phyloP scores from a whole-genome alignment of 2,113 vertebrate genomes.

The Laticauda laticaudata region DNA sequence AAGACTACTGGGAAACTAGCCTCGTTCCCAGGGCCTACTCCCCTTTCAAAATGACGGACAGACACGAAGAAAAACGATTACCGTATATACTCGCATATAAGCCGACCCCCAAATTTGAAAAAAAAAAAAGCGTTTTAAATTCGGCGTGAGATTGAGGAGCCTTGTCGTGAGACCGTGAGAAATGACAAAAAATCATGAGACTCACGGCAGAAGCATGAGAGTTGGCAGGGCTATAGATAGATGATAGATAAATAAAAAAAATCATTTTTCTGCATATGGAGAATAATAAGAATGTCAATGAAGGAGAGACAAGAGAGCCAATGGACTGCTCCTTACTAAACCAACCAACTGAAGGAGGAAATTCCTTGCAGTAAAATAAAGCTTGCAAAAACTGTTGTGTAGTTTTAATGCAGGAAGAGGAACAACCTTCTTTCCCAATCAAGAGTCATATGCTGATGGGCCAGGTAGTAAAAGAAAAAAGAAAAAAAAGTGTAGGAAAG shows the following conservation, averaged over 20 bases:
- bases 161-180: no score
- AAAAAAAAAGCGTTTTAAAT: no score
- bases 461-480: not conserved
- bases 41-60: no score
- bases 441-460: not conserved
- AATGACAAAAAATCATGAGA: no score
- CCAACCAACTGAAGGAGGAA: not conserved
- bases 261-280: not conserved
- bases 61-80: no score
- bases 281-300: not conserved
- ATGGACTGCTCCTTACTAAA: not conserved
- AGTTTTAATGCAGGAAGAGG: not conserved
- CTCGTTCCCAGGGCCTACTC: no score
- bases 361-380: not conserved
- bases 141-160: no score
- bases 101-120: no score
- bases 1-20: no score
- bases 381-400: not conserved
- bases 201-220: no score
- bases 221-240: no score
- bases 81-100: no score
- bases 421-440: not conserved
- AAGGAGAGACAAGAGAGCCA: not conserved
- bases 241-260: not conserved
- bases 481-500: not conserved